A percentile compares a stretch with the other conserved stretches of the same genome.
These are phyloP conservation scores for Porites divaricata DNA, from an alignment of 92 coral and sea anemone genomes.

Conservation along the genomic window DNA sequence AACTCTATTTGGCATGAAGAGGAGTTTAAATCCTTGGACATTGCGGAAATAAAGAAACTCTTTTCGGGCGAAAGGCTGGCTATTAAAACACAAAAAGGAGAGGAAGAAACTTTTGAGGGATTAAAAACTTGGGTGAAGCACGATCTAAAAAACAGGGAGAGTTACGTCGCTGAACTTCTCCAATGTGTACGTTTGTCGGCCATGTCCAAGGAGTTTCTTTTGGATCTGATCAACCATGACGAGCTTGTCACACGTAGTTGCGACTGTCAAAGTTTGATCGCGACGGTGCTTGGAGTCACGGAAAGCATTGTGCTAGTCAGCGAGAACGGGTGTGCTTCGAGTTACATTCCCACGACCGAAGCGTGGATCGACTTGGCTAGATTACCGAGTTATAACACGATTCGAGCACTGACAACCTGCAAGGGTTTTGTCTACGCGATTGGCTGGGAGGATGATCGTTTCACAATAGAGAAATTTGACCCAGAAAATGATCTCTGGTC, in stretches of 20 bases:
- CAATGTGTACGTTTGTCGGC: slow-evolving; percentile 34
- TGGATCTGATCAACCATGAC: slow-evolving; percentile 30
- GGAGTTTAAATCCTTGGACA: slow-evolving; percentile 21
- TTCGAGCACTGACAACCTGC: slow-evolving; percentile 25
- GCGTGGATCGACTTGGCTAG: slow-evolving; percentile 33
- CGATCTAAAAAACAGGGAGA: slow-evolving; percentile 18
- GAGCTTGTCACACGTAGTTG: slow-evolving; percentile 32
- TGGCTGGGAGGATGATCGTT: slow-evolving; percentile 43
- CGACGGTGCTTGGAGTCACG: slow-evolving; percentile 43
- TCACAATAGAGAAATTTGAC: slow-evolving; percentile 34
- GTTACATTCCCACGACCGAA: slow-evolving; percentile 16
- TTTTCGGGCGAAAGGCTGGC: slow-evolving; percentile 25
- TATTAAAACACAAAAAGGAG: slow-evolving; percentile 29
- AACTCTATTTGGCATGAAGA: slow-evolving; percentile 21
- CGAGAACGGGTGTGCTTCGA: slow-evolving; percentile 20
- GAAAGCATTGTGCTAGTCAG: slow-evolving; percentile 39
- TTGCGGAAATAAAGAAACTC: slow-evolving; percentile 9
- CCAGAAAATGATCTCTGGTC: slow-evolving; percentile 17
- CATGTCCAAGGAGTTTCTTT: slow-evolving; percentile 13
- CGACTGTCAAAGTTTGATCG: slow-evolving; percentile 22
- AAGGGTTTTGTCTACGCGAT: slow-evolving; percentile 21
- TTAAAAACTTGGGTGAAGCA: slow-evolving; percentile 22
- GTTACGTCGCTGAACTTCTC: slow-evolving; percentile 17
- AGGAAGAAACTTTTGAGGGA: slow-evolving; percentile 40
- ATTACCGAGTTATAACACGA: slow-evolving; percentile 30